Evolutionary conservation across 2,113 vertebrate species (phyloP).

Genomic region (Colius striatus): DNA sequence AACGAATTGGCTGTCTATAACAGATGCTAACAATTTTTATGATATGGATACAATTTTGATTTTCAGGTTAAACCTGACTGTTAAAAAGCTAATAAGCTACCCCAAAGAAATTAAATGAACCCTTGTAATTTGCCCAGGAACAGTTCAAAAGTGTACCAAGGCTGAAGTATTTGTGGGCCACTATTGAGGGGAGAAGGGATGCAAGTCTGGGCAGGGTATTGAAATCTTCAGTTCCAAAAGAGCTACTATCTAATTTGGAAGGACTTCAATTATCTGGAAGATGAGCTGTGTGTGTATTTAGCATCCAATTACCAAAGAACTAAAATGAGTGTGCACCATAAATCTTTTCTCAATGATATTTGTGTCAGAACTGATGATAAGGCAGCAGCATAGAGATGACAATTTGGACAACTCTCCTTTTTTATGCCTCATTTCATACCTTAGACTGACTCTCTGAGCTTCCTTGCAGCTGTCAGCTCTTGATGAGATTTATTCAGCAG

Average conservation of each 20-base stretch:
- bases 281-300: neutral
- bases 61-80: neutral
- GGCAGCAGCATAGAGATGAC: neutral
- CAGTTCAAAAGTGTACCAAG: neutral
- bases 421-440: neutral
- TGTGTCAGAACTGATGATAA: conserved; percentile 35
- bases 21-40: neutral
- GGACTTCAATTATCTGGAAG: conserved; percentile 23
- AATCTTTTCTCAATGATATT: conserved; percentile 16
- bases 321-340: neutral
- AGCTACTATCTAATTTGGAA: conserved; percentile 13
- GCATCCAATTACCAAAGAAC: conserved; percentile 14
- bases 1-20: neutral
- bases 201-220: neutral
- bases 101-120: neutral
- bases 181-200: neutral
- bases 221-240: neutral
- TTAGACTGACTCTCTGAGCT: neutral
- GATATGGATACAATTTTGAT: neutral
- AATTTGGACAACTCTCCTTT: conserved; percentile 23
- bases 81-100: neutral
- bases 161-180: neutral
- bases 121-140: neutral
- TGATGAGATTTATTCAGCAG: conserved; percentile 31
- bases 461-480: conserved; percentile 11